These are phyloP conservation scores for Drymonia ruficornis DNA, from an alignment of 2,888 invertebrate species.

Conservation along the genomic window DNA sequence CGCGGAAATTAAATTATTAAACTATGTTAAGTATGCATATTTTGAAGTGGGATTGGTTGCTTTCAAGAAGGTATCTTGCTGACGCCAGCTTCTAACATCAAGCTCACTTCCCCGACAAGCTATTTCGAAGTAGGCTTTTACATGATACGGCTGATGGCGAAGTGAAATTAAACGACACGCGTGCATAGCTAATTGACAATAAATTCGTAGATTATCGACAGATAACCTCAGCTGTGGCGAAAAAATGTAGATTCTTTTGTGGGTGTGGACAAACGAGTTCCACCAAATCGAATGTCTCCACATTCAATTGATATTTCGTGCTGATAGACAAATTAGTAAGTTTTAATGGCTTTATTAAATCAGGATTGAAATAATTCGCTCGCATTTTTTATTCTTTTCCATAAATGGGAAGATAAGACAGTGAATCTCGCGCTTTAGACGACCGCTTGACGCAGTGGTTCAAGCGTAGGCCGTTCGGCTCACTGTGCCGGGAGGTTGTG, in stretches of 20 bases:
- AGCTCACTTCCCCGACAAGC: too few relatives aligned
- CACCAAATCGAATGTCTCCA: background rate
- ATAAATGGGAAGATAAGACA: background rate
- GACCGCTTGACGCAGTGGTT: too few relatives aligned
- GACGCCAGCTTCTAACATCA: too few relatives aligned
- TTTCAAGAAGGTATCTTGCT: too few relatives aligned
- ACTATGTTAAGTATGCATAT: too few relatives aligned
- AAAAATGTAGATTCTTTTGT: conserved; percentile 31
- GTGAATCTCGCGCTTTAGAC: background rate
- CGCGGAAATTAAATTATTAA: too few relatives aligned
- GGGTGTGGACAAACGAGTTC: conserved; percentile 40
- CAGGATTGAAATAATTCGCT: background rate
- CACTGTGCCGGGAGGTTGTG: too few relatives aligned
- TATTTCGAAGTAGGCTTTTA: too few relatives aligned
- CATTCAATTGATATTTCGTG: background rate
- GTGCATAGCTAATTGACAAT: conserved; percentile 39
- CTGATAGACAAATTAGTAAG: background rate
- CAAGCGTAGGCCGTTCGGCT: too few relatives aligned
- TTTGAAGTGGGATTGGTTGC: too few relatives aligned
- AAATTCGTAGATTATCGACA: conserved; percentile 19
- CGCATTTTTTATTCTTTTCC: background rate
- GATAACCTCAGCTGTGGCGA: conserved; percentile 23
- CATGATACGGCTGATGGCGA: too few relatives aligned
- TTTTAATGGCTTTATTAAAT: conserved; percentile 3
- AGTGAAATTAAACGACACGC: background rate